A percentile compares a stretch with the other conserved stretches of the same genome.
phyloP scores from a whole-genome alignment of 2,113 vertebrate species.

The Dryoscopus gambensis region DNA sequence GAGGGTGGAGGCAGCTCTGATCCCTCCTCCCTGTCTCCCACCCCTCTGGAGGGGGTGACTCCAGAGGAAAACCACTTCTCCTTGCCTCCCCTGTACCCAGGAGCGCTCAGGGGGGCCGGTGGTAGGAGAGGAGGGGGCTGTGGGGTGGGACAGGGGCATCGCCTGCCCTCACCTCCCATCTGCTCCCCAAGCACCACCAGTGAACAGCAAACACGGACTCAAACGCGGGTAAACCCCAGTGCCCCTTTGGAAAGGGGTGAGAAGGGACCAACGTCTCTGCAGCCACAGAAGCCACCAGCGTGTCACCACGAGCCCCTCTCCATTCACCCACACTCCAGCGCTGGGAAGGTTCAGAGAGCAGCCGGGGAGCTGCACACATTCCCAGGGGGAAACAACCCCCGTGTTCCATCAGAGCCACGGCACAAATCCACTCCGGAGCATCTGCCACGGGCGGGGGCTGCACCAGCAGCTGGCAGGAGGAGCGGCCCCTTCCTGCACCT shows the following conservation, averaged over 20 bases:
- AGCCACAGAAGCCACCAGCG: not conserved
- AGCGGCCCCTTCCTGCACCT: not conserved
- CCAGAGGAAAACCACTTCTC: not conserved
- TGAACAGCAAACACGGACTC: accelerated
- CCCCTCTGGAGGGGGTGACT: not conserved
- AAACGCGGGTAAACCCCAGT: accelerated
- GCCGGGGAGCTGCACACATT: not conserved
- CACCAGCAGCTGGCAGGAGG: not conserved
- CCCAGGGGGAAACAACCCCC: not conserved
- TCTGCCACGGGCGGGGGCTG: not conserved
- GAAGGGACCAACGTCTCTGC: accelerated
- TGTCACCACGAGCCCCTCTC: not conserved
- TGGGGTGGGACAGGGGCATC: not conserved
- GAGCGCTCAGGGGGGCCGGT: accelerated
- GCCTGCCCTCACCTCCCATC: accelerated
- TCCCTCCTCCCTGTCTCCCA: not conserved
- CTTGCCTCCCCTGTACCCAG: accelerated
- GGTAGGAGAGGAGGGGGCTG: not conserved
- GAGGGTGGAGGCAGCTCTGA: not conserved
- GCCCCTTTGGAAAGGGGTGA: not conserved
- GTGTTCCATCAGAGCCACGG: not conserved
- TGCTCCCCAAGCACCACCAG: accelerated
- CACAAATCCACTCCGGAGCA: not conserved
- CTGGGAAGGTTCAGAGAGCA: accelerated
- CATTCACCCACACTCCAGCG: accelerated